A percentile compares a stretch with the other conserved stretches of the same genome.
Conservation (phyloP, 1,140 invertebrate genomes). For the Eciton burchellii region DNA sequence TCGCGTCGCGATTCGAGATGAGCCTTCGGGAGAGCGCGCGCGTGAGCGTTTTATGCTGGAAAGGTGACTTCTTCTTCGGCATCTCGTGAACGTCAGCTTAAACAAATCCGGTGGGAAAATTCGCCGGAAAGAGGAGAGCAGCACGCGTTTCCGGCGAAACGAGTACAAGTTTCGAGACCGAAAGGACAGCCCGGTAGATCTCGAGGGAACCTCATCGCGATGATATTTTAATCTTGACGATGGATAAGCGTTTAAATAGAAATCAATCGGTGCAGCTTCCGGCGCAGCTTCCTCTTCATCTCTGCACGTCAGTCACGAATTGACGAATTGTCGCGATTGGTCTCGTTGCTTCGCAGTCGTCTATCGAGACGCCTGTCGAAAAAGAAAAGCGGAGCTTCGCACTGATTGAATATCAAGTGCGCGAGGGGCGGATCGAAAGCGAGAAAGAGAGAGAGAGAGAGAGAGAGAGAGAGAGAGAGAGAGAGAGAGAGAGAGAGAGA, state of each 20-base stretch:
- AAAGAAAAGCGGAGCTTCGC: neutral
- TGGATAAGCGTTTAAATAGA: too few relatives aligned
- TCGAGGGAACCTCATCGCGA: too few relatives aligned
- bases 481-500: slow-evolving; percentile 10
- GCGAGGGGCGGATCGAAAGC: neutral
- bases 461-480: slow-evolving; percentile 6
- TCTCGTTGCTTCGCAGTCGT: neutral
- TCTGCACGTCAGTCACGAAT: neutral
- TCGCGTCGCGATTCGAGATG: slow-evolving; percentile 49
- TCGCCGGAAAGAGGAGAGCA: neutral
- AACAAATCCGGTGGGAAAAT: neutral
- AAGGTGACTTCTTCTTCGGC: slow-evolving; percentile 19
- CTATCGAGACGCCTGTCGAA: neutral
- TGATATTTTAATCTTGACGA: too few relatives aligned
- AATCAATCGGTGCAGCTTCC: neutral
- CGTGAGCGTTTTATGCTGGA: neutral
- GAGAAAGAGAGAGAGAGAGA: slow-evolving; percentile 10
- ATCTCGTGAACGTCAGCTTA: neutral
- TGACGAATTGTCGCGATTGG: too few relatives aligned
- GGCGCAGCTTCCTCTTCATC: neutral
- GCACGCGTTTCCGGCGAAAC: too few relatives aligned
- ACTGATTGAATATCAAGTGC: slow-evolving; percentile 28
- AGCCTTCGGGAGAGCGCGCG: too few relatives aligned
- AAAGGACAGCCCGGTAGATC: too few relatives aligned
- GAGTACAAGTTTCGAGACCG: too few relatives aligned